These are phyloP conservation scores for Carposina sasakii DNA, from an alignment of 1,140 invertebrate genomes.

Conservation along the genomic window DNA sequence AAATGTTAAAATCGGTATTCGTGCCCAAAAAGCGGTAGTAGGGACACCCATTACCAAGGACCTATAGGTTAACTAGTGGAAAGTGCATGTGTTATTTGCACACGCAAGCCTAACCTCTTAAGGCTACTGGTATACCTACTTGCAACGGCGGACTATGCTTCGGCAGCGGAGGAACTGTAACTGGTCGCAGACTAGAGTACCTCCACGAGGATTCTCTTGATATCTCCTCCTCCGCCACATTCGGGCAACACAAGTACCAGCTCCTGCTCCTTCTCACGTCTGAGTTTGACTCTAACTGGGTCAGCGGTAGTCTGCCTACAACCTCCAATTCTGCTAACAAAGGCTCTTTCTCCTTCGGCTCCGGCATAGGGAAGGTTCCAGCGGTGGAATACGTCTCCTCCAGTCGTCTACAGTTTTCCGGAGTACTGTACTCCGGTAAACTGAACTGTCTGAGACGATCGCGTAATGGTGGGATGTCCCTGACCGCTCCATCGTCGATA, in stretches of 20 bases:
- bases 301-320: constrained; percentile 47
- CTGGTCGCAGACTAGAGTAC: constrained; percentile 55
- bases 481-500: constrained; percentile 40
- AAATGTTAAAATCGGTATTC: no score
- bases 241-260: constrained; percentile 69
- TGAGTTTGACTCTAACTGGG: constrained; percentile 35
- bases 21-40: no score
- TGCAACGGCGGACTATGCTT: constrained; percentile 36
- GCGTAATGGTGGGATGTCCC: constrained; percentile 51
- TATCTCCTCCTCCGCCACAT: constrained; percentile 56
- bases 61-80: no score
- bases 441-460: constrained; percentile 45
- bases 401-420: constrained; percentile 35
- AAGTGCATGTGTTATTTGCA: no score
- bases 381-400: constrained; percentile 67
- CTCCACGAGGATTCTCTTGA: constrained; percentile 58
- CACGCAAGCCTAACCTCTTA: no score
- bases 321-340: constrained; percentile 58
- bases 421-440: constrained; percentile 40
- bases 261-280: constrained; percentile 57
- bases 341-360: constrained; percentile 61
- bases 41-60: no score
- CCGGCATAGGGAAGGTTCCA: constrained; percentile 66
- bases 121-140: constrained; percentile 21
- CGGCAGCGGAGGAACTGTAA: constrained; percentile 47